Evolutionary conservation across 2,888 invertebrate genomes (phyloP), one percentile per base, ranked within the genome.

Genomic region (Morpho deidamia): DNA sequence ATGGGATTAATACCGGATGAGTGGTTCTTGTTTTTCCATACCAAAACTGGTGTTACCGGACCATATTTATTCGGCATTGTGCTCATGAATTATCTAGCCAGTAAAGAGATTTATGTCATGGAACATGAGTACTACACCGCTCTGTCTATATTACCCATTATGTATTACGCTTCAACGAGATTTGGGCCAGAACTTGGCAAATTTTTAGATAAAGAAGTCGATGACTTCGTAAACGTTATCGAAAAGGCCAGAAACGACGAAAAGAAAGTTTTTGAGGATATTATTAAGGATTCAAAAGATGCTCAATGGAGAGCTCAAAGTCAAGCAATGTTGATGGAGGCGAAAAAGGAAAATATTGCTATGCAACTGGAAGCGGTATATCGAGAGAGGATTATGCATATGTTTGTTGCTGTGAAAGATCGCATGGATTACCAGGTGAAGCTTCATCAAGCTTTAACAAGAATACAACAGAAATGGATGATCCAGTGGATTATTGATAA

Each of bases 361-460:
- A 92, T 99, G 71, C 99, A 99, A 81, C 83, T 99, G 55, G 99
- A 99, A 90, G 96, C 97, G 44, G 92, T 92, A n/a, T 99, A 97
- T 88, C 91, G 95, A 33, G 90, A 92, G 58, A 84, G 94, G 53
- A 66, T 91, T 43, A 83, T 91, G 79, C 67, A 76, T 8, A 91
- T 91, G 0, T 91, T 91, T 65, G 68, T 66, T 11, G 81, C 81
- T 58, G 94, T 96, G 0, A 96, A 93, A 80, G 93, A 92, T 58
- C 92, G 96, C 14, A 89, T 97, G 83, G 98, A 99, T 74, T 99
- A 96, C 78, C 97, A 99, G 79, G 91, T 95, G 5, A 97, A 97
- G 74, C 92, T 92, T 61, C 92, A 94, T 68, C 93, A 92, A 66
- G 90, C 95, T 33, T 94, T 95, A 74, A 92, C 93, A 44, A 94